phyloP scores from a whole-genome alignment of 2,797 vertebrate species.

The Cheirogaleus major region DNA sequence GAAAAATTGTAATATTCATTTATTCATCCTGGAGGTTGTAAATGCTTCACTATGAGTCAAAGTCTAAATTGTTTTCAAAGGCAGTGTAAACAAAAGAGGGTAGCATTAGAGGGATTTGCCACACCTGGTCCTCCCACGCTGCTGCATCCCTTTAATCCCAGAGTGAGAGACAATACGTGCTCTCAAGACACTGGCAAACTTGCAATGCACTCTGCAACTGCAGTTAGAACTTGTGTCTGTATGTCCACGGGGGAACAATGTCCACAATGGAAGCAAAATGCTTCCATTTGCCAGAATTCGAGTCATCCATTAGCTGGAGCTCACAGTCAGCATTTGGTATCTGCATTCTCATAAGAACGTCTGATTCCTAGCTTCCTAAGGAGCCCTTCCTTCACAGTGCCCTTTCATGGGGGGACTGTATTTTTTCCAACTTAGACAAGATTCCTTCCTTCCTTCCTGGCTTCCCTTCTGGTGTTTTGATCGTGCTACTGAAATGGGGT shows the following conservation, averaged over 20 bases:
- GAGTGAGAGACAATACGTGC: not conserved
- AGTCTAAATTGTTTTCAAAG: slow-evolving; percentile 13
- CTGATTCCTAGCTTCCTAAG: slow-evolving; percentile 52
- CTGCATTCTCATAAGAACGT: not conserved
- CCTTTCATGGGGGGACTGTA: slow-evolving; percentile 33
- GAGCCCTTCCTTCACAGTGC: not conserved
- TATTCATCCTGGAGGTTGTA: not conserved
- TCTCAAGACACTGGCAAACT: slow-evolving; percentile 2
- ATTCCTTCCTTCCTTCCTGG: not conserved
- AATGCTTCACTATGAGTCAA: not conserved
- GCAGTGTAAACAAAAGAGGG: slow-evolving; percentile 37
- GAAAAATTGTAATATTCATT: not conserved
- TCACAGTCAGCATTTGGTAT: not conserved
- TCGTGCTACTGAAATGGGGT: slow-evolving; percentile 85
- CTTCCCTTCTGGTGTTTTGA: slow-evolving; percentile 82
- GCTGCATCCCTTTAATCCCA: not conserved
- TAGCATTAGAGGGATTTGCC: slow-evolving; percentile 54
- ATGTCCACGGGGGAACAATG: not conserved
- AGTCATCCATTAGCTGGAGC: not conserved
- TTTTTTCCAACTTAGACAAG: slow-evolving; percentile 63
- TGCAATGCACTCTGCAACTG: not conserved
- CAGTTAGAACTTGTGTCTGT: not conserved
- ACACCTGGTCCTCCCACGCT: fast-evolving
- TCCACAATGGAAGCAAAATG: no score
- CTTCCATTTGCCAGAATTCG: not conserved